Percentiles rank a stretch among this genome's conserved stretches.
These are phyloP conservation scores for Pheosia gnoma DNA, from an alignment of 2,888 invertebrate genomes.

Conservation along the genomic window DNA sequence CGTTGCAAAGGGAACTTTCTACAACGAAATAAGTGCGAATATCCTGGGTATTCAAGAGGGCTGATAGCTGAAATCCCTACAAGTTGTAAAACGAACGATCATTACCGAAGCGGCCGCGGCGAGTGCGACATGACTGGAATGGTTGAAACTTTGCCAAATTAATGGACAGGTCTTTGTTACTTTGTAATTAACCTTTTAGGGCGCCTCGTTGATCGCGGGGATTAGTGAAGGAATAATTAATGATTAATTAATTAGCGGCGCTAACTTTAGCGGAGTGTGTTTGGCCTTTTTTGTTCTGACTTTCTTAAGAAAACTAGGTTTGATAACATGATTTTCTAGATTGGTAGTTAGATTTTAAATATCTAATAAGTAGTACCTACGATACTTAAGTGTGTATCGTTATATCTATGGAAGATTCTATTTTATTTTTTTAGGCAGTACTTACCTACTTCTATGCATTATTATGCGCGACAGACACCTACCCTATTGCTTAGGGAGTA, in stretches of 20 bases:
- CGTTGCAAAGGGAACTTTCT: background rate
- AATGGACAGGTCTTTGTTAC: conserved; percentile 4
- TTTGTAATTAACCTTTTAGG: conserved; percentile 7
- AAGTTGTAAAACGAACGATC: conserved; percentile 25
- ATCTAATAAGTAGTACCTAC: too few species aligned
- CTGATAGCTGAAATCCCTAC: conserved; percentile 4
- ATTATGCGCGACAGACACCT: too few species aligned
- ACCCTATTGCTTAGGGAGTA: too few species aligned
- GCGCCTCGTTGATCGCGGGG: background rate
- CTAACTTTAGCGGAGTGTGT: background rate
- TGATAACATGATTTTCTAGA: too few species aligned
- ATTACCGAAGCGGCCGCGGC: conserved; percentile 13
- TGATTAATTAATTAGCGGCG: background rate
- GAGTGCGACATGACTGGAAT: conserved; percentile 16
- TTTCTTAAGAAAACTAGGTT: background rate
- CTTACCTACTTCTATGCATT: too few species aligned
- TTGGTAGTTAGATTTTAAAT: too few species aligned
- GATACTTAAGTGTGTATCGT: too few species aligned
- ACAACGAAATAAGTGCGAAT: background rate
- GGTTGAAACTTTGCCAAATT: conserved; percentile 5
- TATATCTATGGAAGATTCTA: too few species aligned
- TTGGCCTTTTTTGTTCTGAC: background rate
- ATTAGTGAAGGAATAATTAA: background rate
- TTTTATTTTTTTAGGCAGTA: too few species aligned
- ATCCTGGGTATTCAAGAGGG: background rate